Conservation (phyloP, 2,888 invertebrate genomes). For the Phytoseiulus persimilis region DNA sequence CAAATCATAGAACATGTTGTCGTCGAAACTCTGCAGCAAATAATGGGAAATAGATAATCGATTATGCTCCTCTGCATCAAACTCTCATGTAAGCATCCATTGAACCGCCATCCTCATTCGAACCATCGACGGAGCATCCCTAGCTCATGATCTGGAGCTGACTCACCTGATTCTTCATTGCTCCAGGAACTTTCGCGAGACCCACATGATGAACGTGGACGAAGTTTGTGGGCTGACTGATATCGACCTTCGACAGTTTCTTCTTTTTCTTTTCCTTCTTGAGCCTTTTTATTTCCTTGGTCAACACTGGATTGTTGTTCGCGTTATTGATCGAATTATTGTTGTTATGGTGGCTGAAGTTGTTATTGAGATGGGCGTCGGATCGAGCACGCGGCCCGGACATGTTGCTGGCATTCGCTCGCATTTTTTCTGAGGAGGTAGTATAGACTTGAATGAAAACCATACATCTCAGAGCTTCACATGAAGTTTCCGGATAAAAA, state of each 20-base stretch:
- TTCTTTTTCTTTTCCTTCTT: conserved; percentile 19
- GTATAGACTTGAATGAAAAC: not conserved
- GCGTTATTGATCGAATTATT: not conserved
- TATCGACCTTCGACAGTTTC: not conserved
- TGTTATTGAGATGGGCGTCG: conserved; percentile 9
- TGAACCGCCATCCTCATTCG: too few relatives aligned
- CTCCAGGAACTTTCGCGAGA: not conserved
- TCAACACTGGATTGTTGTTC: not conserved
- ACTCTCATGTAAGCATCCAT: too few relatives aligned
- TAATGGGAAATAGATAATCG: too few relatives aligned
- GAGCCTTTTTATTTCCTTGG: not conserved
- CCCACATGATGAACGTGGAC: conserved; percentile 23
- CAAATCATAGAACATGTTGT: not conserved
- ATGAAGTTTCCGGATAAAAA: too few relatives aligned
- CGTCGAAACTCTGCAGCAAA: not conserved
- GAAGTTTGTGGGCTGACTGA: conserved; percentile 8
- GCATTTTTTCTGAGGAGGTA: not conserved
- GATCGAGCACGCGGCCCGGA: not conserved
- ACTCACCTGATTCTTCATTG: not conserved
- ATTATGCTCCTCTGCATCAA: too few relatives aligned
- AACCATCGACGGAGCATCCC: too few relatives aligned
- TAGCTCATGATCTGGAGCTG: not conserved
- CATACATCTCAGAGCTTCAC: too few relatives aligned
- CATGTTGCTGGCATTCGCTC: not conserved
- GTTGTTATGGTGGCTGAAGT: not conserved